Conservation (phyloP, 2,888 invertebrate species). For the Adela reaumurella region DNA sequence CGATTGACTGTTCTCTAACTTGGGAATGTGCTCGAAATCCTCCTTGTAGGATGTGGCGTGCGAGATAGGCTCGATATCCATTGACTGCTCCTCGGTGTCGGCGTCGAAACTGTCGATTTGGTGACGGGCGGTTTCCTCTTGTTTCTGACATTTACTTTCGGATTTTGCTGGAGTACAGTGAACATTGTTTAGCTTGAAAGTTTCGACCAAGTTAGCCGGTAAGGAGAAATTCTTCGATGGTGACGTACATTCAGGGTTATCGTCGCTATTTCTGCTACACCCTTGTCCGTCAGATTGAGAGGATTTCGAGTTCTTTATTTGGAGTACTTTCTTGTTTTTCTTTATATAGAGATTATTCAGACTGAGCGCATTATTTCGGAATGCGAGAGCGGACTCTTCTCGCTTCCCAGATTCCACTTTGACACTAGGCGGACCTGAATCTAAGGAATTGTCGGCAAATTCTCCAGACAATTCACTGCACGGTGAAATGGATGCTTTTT, state of each 20-base stretch:
- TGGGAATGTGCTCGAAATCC: constrained; percentile 17
- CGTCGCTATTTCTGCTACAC: constrained; percentile 7
- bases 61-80: constrained; percentile 33
- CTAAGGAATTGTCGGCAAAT: constrained; percentile 37
- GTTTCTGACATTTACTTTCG: constrained; percentile 29
- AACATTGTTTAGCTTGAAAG: constrained; percentile 30
- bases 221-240: neutral
- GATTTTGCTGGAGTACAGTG: constrained; percentile 17
- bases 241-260: neutral
- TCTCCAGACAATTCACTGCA: constrained; percentile 48
- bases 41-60: constrained; percentile 18
- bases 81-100: constrained; percentile 36
- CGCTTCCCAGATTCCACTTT: constrained; percentile 24
- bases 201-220: constrained; percentile 15
- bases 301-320: constrained; percentile 38
- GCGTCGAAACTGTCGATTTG: constrained; percentile 26
- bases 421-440: constrained; percentile 18
- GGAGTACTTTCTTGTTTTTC: constrained; percentile 42
- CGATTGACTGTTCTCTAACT: constrained; percentile 32
- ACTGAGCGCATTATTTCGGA: constrained; percentile 26
- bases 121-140: constrained; percentile 22
- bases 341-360: constrained; percentile 43
- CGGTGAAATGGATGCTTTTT: constrained; percentile 49
- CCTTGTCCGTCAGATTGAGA: constrained; percentile 11
- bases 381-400: constrained; percentile 17